Percentiles rank a stretch among this genome's conserved stretches.
Evolutionary conservation across 53 echinoderm and acorn worm species (phyloP).

Genomic region (Pentamera pediparva): DNA sequence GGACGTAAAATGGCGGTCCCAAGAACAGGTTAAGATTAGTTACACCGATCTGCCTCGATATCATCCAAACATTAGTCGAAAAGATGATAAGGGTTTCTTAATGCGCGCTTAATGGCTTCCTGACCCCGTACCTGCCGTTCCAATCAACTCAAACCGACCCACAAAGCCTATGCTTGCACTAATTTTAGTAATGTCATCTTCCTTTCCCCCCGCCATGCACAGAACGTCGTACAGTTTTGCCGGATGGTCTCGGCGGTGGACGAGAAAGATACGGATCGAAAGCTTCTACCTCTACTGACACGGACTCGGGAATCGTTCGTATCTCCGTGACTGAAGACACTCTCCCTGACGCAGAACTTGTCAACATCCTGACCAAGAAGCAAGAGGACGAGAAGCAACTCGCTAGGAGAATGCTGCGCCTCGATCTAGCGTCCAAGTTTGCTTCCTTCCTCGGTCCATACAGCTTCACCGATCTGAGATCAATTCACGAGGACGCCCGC

Average conservation of each 20-base stretch:
- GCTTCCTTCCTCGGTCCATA: conserved; percentile 27
- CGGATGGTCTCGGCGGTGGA: conserved; percentile 1
- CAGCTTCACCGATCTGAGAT: conserved; percentile 23
- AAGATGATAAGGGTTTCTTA: too few relatives aligned
- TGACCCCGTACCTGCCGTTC: too few relatives aligned
- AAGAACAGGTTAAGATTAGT: too few relatives aligned
- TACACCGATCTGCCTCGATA: too few relatives aligned
- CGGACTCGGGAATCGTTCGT: conserved; percentile 20
- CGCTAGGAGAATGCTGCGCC: not conserved
- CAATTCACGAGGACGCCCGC: conserved; percentile 9
- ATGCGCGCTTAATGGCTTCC: too few relatives aligned
- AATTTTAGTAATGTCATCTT: not conserved
- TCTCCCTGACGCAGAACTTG: not conserved
- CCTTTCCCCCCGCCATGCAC: not conserved
- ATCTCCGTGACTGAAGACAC: conserved; percentile 17
- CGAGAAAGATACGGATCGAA: conserved; percentile 4
- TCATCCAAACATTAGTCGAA: too few relatives aligned
- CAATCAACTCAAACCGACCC: too few relatives aligned
- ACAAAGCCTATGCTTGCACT: too few relatives aligned
- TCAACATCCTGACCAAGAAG: not conserved
- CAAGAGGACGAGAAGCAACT: not conserved
- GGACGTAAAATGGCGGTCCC: too few relatives aligned
- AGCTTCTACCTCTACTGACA: not conserved
- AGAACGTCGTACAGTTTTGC: conserved; percentile 31
- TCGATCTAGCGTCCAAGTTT: conserved; percentile 1